Percentiles rank a stretch among this genome's conserved stretches.
Conservation (phyloP, 1,140 invertebrate genomes). For the Apolygus lucorum region DNA sequence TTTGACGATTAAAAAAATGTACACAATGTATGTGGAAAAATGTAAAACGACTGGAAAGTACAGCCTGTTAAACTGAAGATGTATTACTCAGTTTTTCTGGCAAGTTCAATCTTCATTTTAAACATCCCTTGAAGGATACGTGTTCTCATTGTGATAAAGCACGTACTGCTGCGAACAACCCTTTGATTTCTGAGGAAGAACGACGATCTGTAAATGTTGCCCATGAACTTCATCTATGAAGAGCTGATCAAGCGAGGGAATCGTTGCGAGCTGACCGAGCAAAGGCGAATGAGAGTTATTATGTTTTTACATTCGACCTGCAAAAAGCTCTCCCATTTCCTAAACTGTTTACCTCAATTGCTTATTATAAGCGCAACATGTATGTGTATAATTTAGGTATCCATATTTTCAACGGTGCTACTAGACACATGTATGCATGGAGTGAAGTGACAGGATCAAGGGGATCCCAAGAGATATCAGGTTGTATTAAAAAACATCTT, state of each 20-base stretch:
- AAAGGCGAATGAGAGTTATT: conserved; percentile 25
- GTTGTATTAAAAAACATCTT: too few species aligned
- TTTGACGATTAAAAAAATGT: conserved; percentile 44
- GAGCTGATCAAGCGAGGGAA: conserved; percentile 28
- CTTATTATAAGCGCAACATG: conserved; percentile 35
- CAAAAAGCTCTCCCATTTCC: conserved; percentile 34
- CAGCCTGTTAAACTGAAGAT: conserved; percentile 42
- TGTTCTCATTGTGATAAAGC: conserved; percentile 31
- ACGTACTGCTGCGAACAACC: conserved; percentile 26
- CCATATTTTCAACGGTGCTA: conserved; percentile 29
- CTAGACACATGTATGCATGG: too few species aligned
- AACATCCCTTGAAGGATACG: conserved; percentile 38
- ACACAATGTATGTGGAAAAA: conserved; percentile 40
- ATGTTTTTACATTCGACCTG: conserved; percentile 33
- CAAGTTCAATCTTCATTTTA: conserved; percentile 44
- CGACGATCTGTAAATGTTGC: neutral
- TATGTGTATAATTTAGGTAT: conserved; percentile 33
- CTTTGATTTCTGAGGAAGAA: conserved; percentile 28
- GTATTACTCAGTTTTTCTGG: conserved; percentile 44
- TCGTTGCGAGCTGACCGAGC: conserved; percentile 26
- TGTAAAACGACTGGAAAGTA: conserved; percentile 37
- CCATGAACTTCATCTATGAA: conserved; percentile 27
- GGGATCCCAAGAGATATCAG: too few species aligned
- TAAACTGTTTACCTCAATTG: conserved; percentile 30
- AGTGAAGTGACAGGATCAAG: too few species aligned